Percentiles rank a stretch among this genome's conserved stretches.
phyloP scores from a whole-genome alignment of 1,140 invertebrate genomes.

The Mylabris phalerata region DNA sequence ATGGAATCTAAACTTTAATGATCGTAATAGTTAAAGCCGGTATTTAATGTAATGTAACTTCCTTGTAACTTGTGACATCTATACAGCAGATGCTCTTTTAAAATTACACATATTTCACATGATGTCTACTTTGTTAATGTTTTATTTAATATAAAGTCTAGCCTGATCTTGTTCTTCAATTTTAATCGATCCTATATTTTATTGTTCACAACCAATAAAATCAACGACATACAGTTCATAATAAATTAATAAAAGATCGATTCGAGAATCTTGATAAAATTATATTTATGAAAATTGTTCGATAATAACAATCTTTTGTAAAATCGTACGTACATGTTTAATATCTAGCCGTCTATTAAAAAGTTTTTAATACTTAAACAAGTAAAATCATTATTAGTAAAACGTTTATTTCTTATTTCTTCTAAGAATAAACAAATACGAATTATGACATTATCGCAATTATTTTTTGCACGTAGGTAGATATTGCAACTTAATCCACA shows the following conservation, averaged over 20 bases:
- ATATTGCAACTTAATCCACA: constrained; percentile 19
- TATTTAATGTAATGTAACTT: no score
- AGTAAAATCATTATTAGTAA: no score
- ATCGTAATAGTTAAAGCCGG: no score
- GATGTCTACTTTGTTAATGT: constrained; percentile 18
- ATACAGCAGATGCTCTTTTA: constrained; percentile 10
- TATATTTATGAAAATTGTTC: neutral
- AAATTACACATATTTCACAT: constrained; percentile 18
- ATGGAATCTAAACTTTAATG: no score
- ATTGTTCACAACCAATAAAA: neutral
- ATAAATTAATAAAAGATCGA: neutral
- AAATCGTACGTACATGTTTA: neutral
- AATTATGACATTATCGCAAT: constrained; percentile 12
- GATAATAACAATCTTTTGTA: neutral
- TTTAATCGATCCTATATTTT: neutral
- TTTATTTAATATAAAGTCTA: constrained; percentile 17
- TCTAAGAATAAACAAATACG: no score
- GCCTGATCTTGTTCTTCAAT: neutral
- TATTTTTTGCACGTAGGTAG: constrained; percentile 1
- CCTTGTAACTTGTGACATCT: constrained; percentile 7
- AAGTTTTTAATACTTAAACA: no score
- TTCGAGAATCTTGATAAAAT: neutral
- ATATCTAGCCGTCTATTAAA: no score
- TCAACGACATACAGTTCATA: neutral
- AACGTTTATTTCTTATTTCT: no score